These are phyloP conservation scores for Mesochorus sp. DNA, from an alignment of 2,888 invertebrate species.

Conservation along the genomic window DNA sequence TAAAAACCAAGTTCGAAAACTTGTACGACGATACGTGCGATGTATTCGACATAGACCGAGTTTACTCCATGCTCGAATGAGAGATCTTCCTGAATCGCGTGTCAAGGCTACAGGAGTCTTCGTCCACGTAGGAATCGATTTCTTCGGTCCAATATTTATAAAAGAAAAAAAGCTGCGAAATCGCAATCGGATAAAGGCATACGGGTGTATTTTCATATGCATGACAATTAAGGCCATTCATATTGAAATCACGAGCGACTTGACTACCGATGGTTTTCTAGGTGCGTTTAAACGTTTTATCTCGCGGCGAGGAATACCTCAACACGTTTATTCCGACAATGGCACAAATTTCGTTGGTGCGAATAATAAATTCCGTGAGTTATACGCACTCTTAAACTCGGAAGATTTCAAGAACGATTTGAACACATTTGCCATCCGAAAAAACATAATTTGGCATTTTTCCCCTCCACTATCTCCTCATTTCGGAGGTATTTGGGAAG, in stretches of 20 bases:
- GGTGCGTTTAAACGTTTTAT: slow-evolving; percentile 51
- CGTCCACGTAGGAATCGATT: slow-evolving; percentile 38
- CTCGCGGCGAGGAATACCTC: slow-evolving; percentile 29
- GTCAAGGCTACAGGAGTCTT: slow-evolving; percentile 32
- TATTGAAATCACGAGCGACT: slow-evolving; percentile 39
- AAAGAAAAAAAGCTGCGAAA: slow-evolving; percentile 37
- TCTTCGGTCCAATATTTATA: slow-evolving; percentile 42
- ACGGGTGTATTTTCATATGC: slow-evolving; percentile 50
- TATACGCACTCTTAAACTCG: slow-evolving; percentile 31
- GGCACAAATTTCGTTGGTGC: slow-evolving; percentile 60
- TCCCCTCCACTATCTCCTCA: slow-evolving; percentile 50
- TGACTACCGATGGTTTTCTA: slow-evolving; percentile 53
- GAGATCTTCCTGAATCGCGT: slow-evolving; percentile 32
- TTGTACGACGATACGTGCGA: slow-evolving; percentile 10
- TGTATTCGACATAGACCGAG: slow-evolving; percentile 36
- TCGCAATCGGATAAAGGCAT: slow-evolving; percentile 17
- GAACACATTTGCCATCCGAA: background rate
- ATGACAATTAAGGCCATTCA: slow-evolving; percentile 52
- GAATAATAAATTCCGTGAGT: slow-evolving; percentile 50
- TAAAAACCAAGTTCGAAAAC: slow-evolving; percentile 33
- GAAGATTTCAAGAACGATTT: slow-evolving; percentile 28
- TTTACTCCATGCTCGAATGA: slow-evolving; percentile 8
- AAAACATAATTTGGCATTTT: slow-evolving; percentile 46
- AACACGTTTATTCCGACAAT: slow-evolving; percentile 52
- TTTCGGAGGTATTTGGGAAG: slow-evolving; percentile 61